These are phyloP conservation scores for Setophaga petechia DNA, from an alignment of 2,113 vertebrate species.

Conservation along the genomic window DNA sequence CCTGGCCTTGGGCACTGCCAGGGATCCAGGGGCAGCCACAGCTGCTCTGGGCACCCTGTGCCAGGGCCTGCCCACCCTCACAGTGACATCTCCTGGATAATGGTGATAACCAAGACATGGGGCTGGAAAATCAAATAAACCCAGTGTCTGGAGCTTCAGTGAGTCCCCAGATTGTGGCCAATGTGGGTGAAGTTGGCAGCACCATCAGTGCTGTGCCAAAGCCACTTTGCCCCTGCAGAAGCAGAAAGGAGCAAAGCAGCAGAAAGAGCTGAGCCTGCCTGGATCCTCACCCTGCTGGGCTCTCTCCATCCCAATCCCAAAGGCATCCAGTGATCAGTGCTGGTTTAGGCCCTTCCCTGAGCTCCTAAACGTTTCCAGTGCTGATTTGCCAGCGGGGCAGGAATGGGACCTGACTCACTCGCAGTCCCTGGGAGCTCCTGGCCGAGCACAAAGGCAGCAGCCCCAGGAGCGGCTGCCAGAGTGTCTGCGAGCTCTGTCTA, in stretches of 20 bases:
- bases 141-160: not conserved
- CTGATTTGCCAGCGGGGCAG: not conserved
- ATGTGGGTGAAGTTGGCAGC: accelerated
- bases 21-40: not conserved
- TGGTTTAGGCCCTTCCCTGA: accelerated
- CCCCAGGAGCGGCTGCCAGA: slow-evolving; percentile 4
- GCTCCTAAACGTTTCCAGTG: not conserved
- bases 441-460: not conserved
- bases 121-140: not conserved
- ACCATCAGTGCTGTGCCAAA: not conserved
- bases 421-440: not conserved
- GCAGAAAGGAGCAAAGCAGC: not conserved
- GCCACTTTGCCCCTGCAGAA: not conserved
- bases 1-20: not conserved
- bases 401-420: not conserved
- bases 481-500: slow-evolving; percentile 43
- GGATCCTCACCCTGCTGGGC: not conserved
- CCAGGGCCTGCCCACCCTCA: not conserved
- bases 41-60: not conserved
- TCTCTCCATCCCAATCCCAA: not conserved
- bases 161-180: not conserved
- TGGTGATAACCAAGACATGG: accelerated
- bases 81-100: not conserved
- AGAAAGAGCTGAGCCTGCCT: not conserved
- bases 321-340: accelerated